Evolutionary conservation across 2,888 invertebrate genomes (phyloP), one percentile per base, ranked within the genome.

Genomic region (Tetanocera ferruginea): DNA sequence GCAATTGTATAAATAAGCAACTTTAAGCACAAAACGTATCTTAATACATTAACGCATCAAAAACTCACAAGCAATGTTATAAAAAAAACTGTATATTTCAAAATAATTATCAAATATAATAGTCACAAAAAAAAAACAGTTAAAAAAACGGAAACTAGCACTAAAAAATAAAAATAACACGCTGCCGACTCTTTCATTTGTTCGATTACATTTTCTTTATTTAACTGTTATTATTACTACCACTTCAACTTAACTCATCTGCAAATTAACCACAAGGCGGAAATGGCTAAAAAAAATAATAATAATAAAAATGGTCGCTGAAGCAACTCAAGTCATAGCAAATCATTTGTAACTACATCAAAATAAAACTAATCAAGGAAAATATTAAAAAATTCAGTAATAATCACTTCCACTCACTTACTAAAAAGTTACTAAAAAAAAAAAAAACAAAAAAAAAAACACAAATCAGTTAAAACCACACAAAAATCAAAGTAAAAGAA

Each of bases 331-430:
- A 62, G 34, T 55, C 75, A 57, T 75, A 78, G 75, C 69, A 72
- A 60, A 67, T 77, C 77, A 83, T 80, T 78, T 74, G 79, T 77
- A 80, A 82, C 81, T 17, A 31, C n/a, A 17, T 31, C 34, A 49
- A 69, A 64, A 23, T 17, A 31, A 69, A 69, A 37, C 52, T 34
- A 52, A 76, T 11, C 34, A 37, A 37, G 19, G 14, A 19, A 57
- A 67, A 57, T 19, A 55, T 14, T 9, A 34, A 23, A 19, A 55
- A 73, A 51, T 55, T 51, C 8, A 81, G 67, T 43, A 75, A 80
- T 73, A 28, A 57, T 70, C 60, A 72, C 77, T 77, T 43, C 23
- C 17, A 78, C 78, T 80, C 78, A 78, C 78, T 80, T 74, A 78
- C 69, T 55, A 72, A 78, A 67, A 52, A 66, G 75, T 34, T 67